Percentiles rank a stretch among this genome's conserved stretches.
These are phyloP conservation scores for Hydrozoanthus gracilis DNA, from an alignment of 92 coral and sea anemone species.

Conservation along the genomic window DNA sequence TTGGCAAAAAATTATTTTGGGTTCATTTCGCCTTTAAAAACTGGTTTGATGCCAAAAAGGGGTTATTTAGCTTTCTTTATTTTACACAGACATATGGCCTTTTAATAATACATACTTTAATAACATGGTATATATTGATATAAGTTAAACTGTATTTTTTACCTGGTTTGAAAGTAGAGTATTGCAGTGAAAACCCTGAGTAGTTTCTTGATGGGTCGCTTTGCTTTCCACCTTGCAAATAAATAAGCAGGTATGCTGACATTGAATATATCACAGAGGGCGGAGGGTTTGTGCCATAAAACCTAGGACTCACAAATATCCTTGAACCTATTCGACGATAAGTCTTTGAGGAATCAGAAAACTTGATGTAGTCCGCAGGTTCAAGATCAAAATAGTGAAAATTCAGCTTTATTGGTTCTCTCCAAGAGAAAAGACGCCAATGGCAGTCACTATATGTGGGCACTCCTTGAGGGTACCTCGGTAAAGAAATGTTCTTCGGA, in stretches of 20 bases:
- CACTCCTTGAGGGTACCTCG: not conserved
- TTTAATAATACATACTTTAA: too few species aligned
- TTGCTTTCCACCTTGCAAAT: not conserved
- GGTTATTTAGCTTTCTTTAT: too few species aligned
- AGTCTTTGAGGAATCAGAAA: slow-evolving; percentile 25
- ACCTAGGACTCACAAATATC: slow-evolving; percentile 23
- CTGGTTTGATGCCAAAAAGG: too few species aligned
- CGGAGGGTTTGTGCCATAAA: slow-evolving; percentile 1
- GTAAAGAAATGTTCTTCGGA: slow-evolving; percentile 18
- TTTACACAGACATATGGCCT: too few species aligned
- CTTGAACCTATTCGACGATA: not conserved
- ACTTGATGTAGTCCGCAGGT: slow-evolving; percentile 13
- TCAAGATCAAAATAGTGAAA: slow-evolving; percentile 14
- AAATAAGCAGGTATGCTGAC: not conserved
- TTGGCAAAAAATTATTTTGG: too few species aligned
- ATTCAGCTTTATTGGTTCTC: not conserved
- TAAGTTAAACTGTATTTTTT: not conserved
- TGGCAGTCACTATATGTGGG: not conserved
- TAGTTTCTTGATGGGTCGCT: slow-evolving; percentile 7
- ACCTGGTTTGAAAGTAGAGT: slow-evolving; percentile 35
- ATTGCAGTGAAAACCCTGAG: slow-evolving; percentile 12
- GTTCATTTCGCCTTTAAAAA: too few species aligned
- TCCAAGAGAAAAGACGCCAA: slow-evolving; percentile 9
- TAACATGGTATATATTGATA: too few species aligned
- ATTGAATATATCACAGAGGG: slow-evolving; percentile 38